Percentiles rank a stretch among this genome's conserved stretches.
These are phyloP conservation scores for Neosalanx taihuensis DNA, from an alignment of 2,797 vertebrate genomes.

Conservation along the genomic window DNA sequence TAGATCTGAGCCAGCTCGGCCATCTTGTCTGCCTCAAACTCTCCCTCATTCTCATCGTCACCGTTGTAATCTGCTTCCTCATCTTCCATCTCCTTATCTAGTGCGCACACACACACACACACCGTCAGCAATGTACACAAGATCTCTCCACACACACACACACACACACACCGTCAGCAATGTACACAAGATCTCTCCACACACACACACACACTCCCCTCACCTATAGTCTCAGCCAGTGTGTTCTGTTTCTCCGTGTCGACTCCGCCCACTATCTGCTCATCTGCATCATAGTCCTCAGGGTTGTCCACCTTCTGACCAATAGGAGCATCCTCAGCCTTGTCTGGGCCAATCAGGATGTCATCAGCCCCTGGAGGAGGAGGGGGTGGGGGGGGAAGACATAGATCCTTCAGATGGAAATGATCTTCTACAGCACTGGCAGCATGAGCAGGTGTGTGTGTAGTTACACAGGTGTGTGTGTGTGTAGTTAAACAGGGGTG, in stretches of 20 bases:
- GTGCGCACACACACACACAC: neutral
- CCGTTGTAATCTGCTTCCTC: constrained; percentile 80
- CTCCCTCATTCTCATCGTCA: constrained; percentile 88
- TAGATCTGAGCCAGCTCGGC: constrained; percentile 75
- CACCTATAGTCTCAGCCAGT: constrained; percentile 51
- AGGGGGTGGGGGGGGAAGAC: constrained; percentile 28
- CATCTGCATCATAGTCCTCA: constrained; percentile 57
- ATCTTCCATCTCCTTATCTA: constrained; percentile 70
- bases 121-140: too few relatives aligned
- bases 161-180: neutral
- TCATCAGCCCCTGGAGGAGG: constrained; percentile 50
- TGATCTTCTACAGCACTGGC: neutral
- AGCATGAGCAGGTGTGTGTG: neutral
- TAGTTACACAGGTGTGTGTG: neutral
- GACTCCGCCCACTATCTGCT: constrained; percentile 40
- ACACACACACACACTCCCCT: neutral
- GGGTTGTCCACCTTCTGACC: constrained; percentile 43
- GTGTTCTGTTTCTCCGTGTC: constrained; percentile 50
- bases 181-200: neutral
- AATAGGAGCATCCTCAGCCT: constrained; percentile 27
- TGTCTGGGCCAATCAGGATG: constrained; percentile 43
- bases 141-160: neutral
- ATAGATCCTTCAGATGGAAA: neutral
- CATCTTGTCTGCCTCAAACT: constrained; percentile 90
- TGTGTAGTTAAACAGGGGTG: neutral